A percentile compares a stretch with the other conserved stretches of the same genome.
Conservation (phyloP, 2,113 vertebrate genomes). For the Penelope pileata region DNA sequence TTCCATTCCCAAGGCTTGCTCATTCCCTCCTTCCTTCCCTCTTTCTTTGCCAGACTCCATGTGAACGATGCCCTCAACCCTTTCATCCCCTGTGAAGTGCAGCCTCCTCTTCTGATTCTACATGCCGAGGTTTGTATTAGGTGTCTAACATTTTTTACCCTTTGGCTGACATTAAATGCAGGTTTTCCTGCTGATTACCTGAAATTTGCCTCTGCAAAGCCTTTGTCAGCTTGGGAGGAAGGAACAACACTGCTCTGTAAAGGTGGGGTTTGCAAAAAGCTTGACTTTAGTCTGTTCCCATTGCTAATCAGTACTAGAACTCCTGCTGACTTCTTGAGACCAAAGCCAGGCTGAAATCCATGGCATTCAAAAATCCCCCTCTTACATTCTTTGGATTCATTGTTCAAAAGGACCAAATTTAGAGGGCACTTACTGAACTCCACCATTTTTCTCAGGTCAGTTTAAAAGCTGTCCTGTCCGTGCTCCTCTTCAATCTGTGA, state of each 20-base stretch:
- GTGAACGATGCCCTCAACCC: background rate
- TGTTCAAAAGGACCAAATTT: background rate
- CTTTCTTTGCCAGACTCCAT: background rate
- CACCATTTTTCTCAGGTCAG: rapidly evolving
- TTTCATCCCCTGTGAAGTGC: background rate
- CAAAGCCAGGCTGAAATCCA: background rate
- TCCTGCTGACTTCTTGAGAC: background rate
- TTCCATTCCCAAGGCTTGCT: background rate
- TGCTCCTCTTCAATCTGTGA: background rate
- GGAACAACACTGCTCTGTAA: background rate
- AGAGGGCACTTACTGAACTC: background rate
- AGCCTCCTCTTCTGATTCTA: background rate
- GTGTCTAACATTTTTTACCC: background rate
- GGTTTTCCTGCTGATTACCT: background rate
- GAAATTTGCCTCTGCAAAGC: background rate
- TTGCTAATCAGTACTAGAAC: background rate
- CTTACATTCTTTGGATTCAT: background rate
- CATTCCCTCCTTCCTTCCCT: background rate
- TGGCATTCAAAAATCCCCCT: background rate
- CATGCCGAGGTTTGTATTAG: background rate
- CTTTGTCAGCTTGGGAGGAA: background rate
- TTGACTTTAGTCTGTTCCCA: background rate
- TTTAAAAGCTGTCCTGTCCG: background rate
- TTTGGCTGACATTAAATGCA: background rate
- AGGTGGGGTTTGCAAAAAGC: background rate